Evolutionary conservation across 2,888 invertebrate species (phyloP).

Genomic region (Ariolimax columbianus): DNA sequence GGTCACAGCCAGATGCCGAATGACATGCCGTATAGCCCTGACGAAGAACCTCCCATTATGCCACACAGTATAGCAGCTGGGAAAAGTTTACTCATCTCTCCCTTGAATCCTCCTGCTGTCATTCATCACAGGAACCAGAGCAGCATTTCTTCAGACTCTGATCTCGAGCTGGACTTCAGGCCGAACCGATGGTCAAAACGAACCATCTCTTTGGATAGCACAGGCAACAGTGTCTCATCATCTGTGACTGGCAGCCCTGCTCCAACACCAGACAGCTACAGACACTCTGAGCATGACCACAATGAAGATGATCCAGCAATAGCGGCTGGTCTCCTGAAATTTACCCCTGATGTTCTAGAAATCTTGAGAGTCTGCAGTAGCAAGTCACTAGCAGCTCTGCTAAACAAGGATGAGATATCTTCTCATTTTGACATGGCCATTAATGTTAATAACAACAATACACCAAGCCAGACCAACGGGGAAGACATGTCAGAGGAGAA

Average conservation of each 20-base stretch:
- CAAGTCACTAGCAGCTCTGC: slow-evolving; percentile 41
- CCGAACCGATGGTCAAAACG: slow-evolving; percentile 28
- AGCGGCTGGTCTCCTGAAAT: slow-evolving; percentile 28
- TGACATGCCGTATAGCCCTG: slow-evolving; percentile 63
- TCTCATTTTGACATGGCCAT: background rate
- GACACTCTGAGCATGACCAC: background rate
- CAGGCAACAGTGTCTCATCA: slow-evolving; percentile 45
- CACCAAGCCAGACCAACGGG: background rate
- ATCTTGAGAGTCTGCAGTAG: slow-evolving; percentile 45
- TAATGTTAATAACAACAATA: background rate
- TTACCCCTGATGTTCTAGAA: slow-evolving; percentile 60
- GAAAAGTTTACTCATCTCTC: slow-evolving; percentile 17
- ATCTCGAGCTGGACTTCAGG: slow-evolving; percentile 60
- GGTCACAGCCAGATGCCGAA: slow-evolving; percentile 69
- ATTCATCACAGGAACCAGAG: slow-evolving; percentile 51
- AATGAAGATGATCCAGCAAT: slow-evolving; percentile 18
- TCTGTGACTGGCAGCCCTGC: slow-evolving; percentile 54
- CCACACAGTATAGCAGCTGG: slow-evolving; percentile 6
- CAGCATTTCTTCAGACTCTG: slow-evolving; percentile 64
- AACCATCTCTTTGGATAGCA: slow-evolving; percentile 34
- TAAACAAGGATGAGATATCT: slow-evolving; percentile 26
- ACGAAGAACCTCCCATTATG: slow-evolving; percentile 43
- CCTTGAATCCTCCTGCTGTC: slow-evolving; percentile 8
- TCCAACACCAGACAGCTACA: slow-evolving; percentile 51
- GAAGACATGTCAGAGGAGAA: background rate